Conservation (phyloP, 2,797 vertebrate genomes). For the Intellagama lesueurii region DNA sequence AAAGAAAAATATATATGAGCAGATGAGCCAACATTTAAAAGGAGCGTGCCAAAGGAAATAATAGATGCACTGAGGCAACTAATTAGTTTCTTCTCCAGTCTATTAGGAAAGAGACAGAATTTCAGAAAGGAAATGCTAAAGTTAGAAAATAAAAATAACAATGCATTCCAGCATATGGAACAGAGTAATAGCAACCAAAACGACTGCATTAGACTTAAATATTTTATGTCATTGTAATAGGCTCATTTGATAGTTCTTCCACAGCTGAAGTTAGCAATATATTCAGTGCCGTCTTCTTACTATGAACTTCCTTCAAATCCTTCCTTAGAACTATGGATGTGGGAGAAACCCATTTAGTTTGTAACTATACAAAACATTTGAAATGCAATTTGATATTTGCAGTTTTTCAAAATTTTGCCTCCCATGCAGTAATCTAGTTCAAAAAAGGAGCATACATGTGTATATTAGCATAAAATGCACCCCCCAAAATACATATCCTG, state of each 20-base stretch:
- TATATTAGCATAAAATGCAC: no score
- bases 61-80: conserved; percentile 29
- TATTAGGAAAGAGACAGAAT: conserved; percentile 4
- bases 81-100: conserved; percentile 22
- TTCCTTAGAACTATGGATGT: not conserved
- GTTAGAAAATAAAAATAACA: conserved; percentile 25
- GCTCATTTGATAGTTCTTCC: not conserved
- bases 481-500: no score
- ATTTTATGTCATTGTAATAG: conserved; percentile 28
- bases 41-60: not conserved
- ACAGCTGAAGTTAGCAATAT: not conserved
- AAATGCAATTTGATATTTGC: not conserved
- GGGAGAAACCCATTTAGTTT: not conserved
- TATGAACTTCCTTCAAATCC: not conserved
- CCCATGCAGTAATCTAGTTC: no score
- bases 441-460: no score
- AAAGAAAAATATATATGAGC: not conserved
- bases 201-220: conserved; percentile 25
- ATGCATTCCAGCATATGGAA: not conserved
- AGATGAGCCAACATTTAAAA: conserved; percentile 5
- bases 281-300: not conserved
- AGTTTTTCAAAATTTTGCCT: not conserved
- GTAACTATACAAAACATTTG: not conserved
- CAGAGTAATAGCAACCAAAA: conserved; percentile 24
- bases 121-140: conserved; percentile 27